Conservation (phyloP, 2,888 invertebrate species). For the Xylota segnis region DNA sequence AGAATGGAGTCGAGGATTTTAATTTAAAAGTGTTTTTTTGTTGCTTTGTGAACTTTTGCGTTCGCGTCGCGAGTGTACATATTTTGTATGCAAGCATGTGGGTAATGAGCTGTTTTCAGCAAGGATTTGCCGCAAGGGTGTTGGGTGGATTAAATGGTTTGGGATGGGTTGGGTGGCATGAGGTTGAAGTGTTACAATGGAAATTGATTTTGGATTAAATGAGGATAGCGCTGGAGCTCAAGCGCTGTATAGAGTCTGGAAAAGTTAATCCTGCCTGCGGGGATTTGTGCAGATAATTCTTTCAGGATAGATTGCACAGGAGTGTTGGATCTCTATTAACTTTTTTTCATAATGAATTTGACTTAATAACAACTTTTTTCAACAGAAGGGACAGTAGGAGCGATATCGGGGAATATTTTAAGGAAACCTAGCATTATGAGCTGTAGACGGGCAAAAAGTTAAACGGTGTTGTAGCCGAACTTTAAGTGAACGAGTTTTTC, state of each 20-base stretch:
- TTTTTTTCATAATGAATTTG: too few relatives aligned
- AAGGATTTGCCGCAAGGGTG: not conserved
- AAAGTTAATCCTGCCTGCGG: slow-evolving; percentile 39
- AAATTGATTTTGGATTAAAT: slow-evolving; percentile 27
- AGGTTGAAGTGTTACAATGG: not conserved
- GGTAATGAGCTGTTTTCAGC: slow-evolving; percentile 10
- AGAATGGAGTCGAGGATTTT: not conserved
- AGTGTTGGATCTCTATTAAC: not conserved
- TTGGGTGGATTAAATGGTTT: slow-evolving; percentile 7
- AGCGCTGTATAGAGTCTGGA: slow-evolving; percentile 6
- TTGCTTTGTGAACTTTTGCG: not conserved
- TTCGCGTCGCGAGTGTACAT: not conserved
- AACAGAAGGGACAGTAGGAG: too few relatives aligned
- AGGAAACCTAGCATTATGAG: too few relatives aligned
- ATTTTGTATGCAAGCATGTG: not conserved
- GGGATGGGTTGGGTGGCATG: not conserved
- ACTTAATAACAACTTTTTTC: too few relatives aligned
- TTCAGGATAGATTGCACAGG: not conserved
- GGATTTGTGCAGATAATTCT: not conserved
- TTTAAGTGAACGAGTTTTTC: too few relatives aligned
- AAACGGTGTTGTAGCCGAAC: too few relatives aligned
- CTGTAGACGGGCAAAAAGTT: too few relatives aligned
- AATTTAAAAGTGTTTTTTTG: not conserved
- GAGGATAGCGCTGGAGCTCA: not conserved
- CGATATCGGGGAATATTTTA: too few relatives aligned